Evolutionary conservation across 2,797 vertebrate genomes (phyloP).

Genomic region (Pelobates cultripes): DNA sequence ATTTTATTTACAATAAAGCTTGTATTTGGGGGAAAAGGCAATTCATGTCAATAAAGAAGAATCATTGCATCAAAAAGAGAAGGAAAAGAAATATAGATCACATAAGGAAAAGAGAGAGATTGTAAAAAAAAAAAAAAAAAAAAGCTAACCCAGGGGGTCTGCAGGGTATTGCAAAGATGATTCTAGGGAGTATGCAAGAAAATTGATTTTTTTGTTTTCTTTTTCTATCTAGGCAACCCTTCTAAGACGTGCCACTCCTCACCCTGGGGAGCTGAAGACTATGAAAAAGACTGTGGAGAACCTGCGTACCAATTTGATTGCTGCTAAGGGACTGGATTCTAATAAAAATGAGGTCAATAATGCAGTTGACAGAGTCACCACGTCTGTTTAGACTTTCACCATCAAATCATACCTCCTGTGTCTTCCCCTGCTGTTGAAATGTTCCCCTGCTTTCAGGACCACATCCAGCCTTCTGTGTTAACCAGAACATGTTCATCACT

Average conservation of each 20-base stretch:
- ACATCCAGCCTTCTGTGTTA: slow-evolving; percentile 65
- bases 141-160: no score
- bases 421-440: slow-evolving; percentile 76
- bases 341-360: slow-evolving; percentile 99
- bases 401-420: slow-evolving; percentile 80
- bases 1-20: no score
- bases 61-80: no score
- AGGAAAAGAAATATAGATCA: no score
- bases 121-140: no score
- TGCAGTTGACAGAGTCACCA: slow-evolving; percentile 91
- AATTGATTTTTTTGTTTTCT: no score
- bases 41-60: no score
- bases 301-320: slow-evolving; percentile 93
- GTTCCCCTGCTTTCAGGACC: slow-evolving; percentile 69
- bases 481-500: slow-evolving; percentile 70
- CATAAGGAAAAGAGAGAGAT: no score
- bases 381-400: slow-evolving; percentile 89
- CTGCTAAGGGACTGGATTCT: slow-evolving; percentile 97
- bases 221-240: slow-evolving; percentile 81
- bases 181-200: no score
- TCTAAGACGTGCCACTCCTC: slow-evolving; percentile 91
- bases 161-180: no score
- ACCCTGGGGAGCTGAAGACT: slow-evolving; percentile 93
- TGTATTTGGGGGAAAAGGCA: no score
- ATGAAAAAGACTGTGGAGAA: slow-evolving; percentile 97